These are phyloP conservation scores for Hydrocynus forskahlii DNA, from an alignment of 2,797 vertebrate genomes.

Conservation along the genomic window DNA sequence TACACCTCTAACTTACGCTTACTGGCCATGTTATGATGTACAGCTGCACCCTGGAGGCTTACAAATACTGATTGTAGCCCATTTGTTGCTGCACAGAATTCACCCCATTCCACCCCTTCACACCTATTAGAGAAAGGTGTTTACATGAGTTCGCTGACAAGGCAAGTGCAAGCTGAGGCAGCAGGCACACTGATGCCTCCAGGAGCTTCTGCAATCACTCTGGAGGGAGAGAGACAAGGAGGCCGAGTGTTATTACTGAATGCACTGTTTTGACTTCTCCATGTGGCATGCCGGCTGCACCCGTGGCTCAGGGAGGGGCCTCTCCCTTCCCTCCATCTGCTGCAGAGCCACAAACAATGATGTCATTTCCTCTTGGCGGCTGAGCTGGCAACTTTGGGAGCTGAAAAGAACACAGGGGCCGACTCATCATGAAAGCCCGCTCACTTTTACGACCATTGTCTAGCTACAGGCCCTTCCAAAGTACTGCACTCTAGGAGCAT, in stretches of 20 bases:
- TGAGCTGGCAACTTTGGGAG: conserved; percentile 62
- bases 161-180: conserved; percentile 6
- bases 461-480: conserved; percentile 22
- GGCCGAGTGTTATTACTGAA: conserved; percentile 34
- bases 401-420: conserved; percentile 39
- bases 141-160: conserved; percentile 36
- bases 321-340: conserved; percentile 58
- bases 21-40: neutral
- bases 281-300: conserved; percentile 43
- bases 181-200: neutral
- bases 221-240: conserved; percentile 15
- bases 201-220: conserved; percentile 2
- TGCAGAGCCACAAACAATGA: conserved; percentile 63
- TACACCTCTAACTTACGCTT: neutral
- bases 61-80: neutral
- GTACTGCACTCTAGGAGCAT: conserved; percentile 6
- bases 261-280: conserved; percentile 45
- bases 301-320: conserved; percentile 48
- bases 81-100: neutral
- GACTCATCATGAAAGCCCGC: conserved; percentile 41
- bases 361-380: conserved; percentile 70
- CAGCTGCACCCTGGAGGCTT: neutral
- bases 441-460: conserved; percentile 26
- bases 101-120: neutral
- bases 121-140: conserved; percentile 20